Percentiles rank a stretch among this genome's conserved stretches.
phyloP scores from a whole-genome alignment of 35 echinoderm and acorn worm species.

The Apostichopus parvimensis region DNA sequence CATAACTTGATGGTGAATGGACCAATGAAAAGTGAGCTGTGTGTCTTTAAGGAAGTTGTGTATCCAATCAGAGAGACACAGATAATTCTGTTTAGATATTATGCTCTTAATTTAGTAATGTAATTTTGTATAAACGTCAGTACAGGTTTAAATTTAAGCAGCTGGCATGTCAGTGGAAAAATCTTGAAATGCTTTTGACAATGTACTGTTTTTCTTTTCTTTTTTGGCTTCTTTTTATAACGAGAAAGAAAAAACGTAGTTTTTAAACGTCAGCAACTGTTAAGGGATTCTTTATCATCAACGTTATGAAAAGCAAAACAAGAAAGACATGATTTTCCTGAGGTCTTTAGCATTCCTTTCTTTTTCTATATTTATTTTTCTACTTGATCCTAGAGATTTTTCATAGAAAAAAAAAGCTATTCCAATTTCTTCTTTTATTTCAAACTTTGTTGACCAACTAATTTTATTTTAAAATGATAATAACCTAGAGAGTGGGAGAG shows the following conservation, averaged over 20 bases:
- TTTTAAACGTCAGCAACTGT: neutral
- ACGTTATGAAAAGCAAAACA: neutral
- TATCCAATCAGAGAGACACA: neutral
- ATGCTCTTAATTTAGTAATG: neutral
- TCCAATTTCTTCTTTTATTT: neutral
- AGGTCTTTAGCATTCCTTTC: constrained; percentile 16
- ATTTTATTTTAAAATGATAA: neutral
- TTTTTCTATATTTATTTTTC: neutral
- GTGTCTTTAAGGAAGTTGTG: constrained; percentile 14
- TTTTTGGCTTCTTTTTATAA: neutral
- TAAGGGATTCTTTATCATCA: neutral
- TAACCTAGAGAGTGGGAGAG: neutral
- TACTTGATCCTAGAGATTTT: constrained; percentile 1
- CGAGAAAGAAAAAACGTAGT: neutral
- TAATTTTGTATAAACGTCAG: neutral
- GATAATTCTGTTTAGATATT: neutral
- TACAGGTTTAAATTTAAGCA: neutral
- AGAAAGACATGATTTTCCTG: neutral
- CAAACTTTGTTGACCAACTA: constrained; percentile 1
- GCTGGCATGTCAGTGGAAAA: neutral
- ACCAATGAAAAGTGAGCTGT: constrained; percentile 37
- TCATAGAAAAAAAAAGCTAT: neutral
- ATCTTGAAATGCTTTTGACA: neutral
- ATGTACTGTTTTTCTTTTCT: neutral
- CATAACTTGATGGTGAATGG: constrained; percentile 46